Percentiles rank a stretch among this genome's conserved stretches.
Conservation (phyloP, 2,113 vertebrate genomes). For the Antennarius striatus region DNA sequence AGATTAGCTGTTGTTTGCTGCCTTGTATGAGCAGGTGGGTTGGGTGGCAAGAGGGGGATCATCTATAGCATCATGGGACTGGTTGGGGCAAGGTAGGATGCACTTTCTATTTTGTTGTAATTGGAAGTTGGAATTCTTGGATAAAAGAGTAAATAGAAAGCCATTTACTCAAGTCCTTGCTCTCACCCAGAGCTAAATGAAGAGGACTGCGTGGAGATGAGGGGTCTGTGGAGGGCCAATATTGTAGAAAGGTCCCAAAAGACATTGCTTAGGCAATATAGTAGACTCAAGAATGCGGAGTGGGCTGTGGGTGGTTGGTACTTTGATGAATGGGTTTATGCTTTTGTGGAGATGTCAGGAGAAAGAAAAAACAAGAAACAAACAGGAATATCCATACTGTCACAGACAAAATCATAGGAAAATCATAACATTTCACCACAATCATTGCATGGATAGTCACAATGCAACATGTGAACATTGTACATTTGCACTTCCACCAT, state of each 20-base stretch:
- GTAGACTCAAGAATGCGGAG: neutral
- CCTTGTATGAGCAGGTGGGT: conserved; percentile 64
- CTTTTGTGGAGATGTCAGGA: neutral
- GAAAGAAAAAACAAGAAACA: neutral
- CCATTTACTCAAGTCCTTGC: conserved; percentile 56
- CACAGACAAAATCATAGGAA: no score
- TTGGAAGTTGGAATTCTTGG: conserved; percentile 68
- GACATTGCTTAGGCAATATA: conserved; percentile 51
- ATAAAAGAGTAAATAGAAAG: conserved; percentile 57
- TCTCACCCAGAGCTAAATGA: conserved; percentile 61
- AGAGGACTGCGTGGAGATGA: conserved; percentile 32
- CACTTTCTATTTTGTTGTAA: conserved; percentile 68
- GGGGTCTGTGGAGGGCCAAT: conserved; percentile 50
- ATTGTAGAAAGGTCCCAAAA: conserved; percentile 72
- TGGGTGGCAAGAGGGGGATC: conserved; percentile 21
- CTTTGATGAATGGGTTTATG: no score
- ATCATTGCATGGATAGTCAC: no score
- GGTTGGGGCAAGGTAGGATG: conserved; percentile 14
- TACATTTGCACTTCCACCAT: no score
- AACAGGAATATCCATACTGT: neutral
- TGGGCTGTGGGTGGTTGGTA: neutral
- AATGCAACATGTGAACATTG: no score
- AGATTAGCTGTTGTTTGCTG: conserved; percentile 64
- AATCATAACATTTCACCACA: no score
- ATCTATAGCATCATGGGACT: conserved; percentile 41